Base-by-base conservation (phyloP, 1,140 invertebrate species). In the Belonocnema kinseyi region DNA sequence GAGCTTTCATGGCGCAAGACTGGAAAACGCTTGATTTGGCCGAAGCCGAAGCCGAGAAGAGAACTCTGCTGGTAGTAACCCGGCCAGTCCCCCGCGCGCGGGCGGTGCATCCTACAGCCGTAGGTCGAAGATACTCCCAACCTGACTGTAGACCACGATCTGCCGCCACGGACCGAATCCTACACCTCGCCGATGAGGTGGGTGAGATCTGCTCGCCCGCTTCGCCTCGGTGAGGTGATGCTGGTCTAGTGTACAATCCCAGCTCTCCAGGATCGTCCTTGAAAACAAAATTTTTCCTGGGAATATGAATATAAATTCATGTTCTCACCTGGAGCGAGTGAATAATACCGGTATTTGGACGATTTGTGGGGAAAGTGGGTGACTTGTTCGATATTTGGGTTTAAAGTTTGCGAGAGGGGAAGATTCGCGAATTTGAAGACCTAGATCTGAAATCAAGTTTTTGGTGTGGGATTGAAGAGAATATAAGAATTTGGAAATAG, bases 31-130 rank as follows among this genome's bases (percentile, higher is more conserved):
- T 66, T 66, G 61, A 74, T 76, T 77, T 73, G 74, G 75, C 81
- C 76, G 83, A 80, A 70, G 82, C 79, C 73, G 79, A 84, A 78
- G 77, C 14, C 33, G 26, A 50, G 80, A 80, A 82, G 40, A 46
- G 40, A 46, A 11, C 40, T 46, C 77, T 75, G 81, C 85, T 86
- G 87, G 85, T 87, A 88, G 89, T 90, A 88, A 88, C 87, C 88
- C 87, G 88, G 90, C 86, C 88, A 91, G 89, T 89, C 85, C 89
- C 88, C 87, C 87, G 87, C 87, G 87, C 85, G 87, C 88, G 87
- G 87, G 87, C 87, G 88, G 84, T 88, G 88, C 85, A 86, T 88
- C 82, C 84, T 77, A 85, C 73, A 78, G 61, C 82, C 75, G 78
- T 76, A 75, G 76, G 74, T 78, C 76, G 76, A 74, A 21, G 51